Evolutionary conservation across 2,797 vertebrate genomes (phyloP), one percentile per base, ranked within the genome.

Genomic region (Schizopygopsis pylzovi): DNA sequence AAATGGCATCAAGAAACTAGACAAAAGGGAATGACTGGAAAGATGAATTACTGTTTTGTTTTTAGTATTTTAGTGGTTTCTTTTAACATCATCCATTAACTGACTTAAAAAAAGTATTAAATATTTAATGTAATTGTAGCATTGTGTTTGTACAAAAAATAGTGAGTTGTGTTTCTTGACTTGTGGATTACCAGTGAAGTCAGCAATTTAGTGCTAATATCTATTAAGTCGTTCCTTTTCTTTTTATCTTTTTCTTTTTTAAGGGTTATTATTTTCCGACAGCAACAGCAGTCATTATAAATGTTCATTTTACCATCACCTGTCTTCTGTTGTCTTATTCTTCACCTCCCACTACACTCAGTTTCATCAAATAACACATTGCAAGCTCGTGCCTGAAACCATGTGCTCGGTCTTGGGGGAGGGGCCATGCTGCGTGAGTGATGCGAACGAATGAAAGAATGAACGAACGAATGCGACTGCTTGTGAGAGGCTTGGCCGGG

Each of bases 311-410:
- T 96, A 97, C 96, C 97, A 97, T 97, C 96, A 96, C 96, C 96
- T 97, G 97, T 97, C 97, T 97, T 97, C 96, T 95, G 97, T 97
- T 97, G 97, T 97, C 96, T 97, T 97, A 96, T 97, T 97, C 94
- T 95, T 95, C 96, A 96, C 96, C 94, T 95, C 94, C 94, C 95
- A 96, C 96, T 90, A 96, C 95, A 96, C 95, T 95, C 95, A 94
- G 93, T 94, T 94, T 96, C 95, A 95, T 96, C 95, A 95, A 96
- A 95, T 96, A 96, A 96, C 95, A 96, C 95, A 96, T 96, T 92
- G 94, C 95, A 94, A 95, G 95, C 95, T 94, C 93, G 94, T 93
- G 95, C 94, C 92, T 92, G 93, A 93, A 91, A 91, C 90, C 91
- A 92, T 92, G 89, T 92, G 91, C 90, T 92, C 86, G 65, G 84